Percentiles rank a stretch among this genome's conserved stretches.
These are phyloP conservation scores for Limosa lapponica DNA, from an alignment of 2,797 vertebrate species.

Conservation along the genomic window DNA sequence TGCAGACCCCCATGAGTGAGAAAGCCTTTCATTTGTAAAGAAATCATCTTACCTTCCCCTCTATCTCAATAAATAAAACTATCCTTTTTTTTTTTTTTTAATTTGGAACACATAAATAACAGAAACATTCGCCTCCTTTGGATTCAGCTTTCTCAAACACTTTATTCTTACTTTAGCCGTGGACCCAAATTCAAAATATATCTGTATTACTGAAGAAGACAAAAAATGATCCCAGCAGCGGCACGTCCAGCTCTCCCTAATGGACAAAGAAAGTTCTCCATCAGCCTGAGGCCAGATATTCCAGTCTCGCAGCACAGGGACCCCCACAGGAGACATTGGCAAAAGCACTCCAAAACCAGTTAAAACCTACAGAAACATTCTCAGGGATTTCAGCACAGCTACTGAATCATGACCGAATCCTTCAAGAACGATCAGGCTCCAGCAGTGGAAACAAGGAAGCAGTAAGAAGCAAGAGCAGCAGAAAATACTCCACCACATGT, in stretches of 20 bases:
- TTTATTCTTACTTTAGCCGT: background rate
- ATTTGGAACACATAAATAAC: background rate
- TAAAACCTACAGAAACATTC: background rate
- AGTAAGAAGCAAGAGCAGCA: background rate
- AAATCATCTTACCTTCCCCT: background rate
- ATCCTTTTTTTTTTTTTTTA: background rate
- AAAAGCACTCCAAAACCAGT: background rate
- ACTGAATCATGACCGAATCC: background rate
- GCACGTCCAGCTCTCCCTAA: background rate
- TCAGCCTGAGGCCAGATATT: background rate
- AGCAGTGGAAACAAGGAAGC: background rate
- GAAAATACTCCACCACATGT: fast-evolving
- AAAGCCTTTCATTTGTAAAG: background rate
- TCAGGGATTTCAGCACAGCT: background rate
- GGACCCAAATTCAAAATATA: background rate
- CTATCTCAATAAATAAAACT: background rate
- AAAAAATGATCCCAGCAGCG: background rate
- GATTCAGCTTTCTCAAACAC: background rate
- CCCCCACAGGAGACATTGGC: background rate
- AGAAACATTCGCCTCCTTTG: background rate
- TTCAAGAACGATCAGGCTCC: background rate
- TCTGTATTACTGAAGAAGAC: background rate
- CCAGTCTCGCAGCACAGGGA: background rate
- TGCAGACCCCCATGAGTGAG: background rate
- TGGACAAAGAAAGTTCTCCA: background rate